phyloP scores from a whole-genome alignment of 2,888 invertebrate genomes.

The Sceliomorpha sp. region DNA sequence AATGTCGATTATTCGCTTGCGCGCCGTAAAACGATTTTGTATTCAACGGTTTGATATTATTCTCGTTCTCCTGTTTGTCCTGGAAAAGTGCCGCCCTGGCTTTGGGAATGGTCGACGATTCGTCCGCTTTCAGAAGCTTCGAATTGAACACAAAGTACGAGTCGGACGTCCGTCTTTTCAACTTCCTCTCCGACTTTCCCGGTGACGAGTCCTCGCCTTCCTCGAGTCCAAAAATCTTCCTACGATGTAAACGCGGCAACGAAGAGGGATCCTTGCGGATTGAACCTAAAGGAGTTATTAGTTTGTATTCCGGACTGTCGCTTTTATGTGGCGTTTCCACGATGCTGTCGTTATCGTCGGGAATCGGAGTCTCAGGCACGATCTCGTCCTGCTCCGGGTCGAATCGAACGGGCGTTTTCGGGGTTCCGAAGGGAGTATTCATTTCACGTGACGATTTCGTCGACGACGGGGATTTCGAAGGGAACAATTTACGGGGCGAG shows the following conservation, averaged over 20 bases:
- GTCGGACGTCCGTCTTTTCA: too few relatives aligned
- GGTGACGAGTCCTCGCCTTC: conserved; percentile 61
- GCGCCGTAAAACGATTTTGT: conserved; percentile 71
- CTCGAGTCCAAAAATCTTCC: conserved; percentile 62
- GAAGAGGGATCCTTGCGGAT: conserved; percentile 60
- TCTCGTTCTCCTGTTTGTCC: conserved; percentile 54
- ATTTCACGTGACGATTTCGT: neutral
- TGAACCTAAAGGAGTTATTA: conserved; percentile 70
- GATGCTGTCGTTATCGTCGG: conserved; percentile 55
- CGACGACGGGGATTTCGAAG: neutral
- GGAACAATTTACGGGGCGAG: conserved; percentile 61
- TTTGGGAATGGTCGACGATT: conserved; percentile 59
- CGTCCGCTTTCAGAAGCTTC: conserved; percentile 66
- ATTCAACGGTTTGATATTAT: conserved; percentile 61
- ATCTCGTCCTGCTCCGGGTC: conserved; percentile 44
- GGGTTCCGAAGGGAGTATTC: conserved; percentile 6
- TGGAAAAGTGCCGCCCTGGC: conserved; percentile 73
- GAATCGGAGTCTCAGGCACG: conserved; percentile 68
- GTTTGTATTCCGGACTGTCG: conserved; percentile 58
- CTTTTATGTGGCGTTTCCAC: conserved; percentile 69
- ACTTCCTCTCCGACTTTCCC: conserved; percentile 51
- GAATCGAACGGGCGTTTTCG: conserved; percentile 38
- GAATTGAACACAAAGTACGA: too few relatives aligned
- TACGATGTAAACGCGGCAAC: conserved; percentile 67
- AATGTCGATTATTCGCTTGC: conserved; percentile 23